These are phyloP conservation scores for Latheticus oryzae DNA, from an alignment of 2,888 invertebrate genomes.

Conservation along the genomic window DNA sequence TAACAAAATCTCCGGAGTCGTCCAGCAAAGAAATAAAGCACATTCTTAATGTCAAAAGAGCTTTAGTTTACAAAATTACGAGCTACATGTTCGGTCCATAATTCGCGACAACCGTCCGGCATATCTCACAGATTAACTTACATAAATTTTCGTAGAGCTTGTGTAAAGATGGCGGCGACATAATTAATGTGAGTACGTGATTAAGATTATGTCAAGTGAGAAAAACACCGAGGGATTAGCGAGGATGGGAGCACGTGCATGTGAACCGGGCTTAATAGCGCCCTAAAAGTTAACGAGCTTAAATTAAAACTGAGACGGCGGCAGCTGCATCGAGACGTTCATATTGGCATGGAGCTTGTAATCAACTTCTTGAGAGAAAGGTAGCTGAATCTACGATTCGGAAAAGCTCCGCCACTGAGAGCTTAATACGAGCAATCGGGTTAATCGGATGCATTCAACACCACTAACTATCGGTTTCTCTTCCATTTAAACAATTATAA, in stretches of 20 bases:
- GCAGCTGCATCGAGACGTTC: slow-evolving; percentile 42
- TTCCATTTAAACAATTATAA: too few species aligned
- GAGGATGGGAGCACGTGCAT: slow-evolving; percentile 42
- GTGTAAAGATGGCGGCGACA: slow-evolving; percentile 59
- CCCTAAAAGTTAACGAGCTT: slow-evolving; percentile 51
- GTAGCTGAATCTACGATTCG: too few species aligned
- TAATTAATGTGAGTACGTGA: slow-evolving; percentile 65
- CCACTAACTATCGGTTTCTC: too few species aligned
- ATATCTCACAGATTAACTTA: slow-evolving; percentile 62
- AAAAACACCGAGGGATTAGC: slow-evolving; percentile 48
- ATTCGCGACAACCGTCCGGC: slow-evolving; percentile 50
- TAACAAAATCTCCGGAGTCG: slow-evolving; percentile 9
- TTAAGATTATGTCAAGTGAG: slow-evolving; percentile 61
- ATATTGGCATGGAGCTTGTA: slow-evolving; percentile 33
- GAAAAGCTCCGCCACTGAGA: too few species aligned
- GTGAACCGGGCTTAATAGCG: slow-evolving; percentile 44
- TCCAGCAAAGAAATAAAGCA: slow-evolving; percentile 39
- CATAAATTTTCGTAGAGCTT: slow-evolving; percentile 58
- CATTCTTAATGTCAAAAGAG: slow-evolving; percentile 47
- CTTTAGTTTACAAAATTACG: slow-evolving; percentile 49
- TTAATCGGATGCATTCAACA: too few species aligned
- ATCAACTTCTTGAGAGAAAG: too few species aligned
- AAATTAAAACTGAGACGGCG: slow-evolving; percentile 48
- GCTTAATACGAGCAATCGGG: slow-evolving; percentile 12
- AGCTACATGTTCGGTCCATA: slow-evolving; percentile 57